These are phyloP conservation scores for Octopus bimaculoides DNA, from an alignment of 1,140 invertebrate genomes.

Conservation along the genomic window DNA sequence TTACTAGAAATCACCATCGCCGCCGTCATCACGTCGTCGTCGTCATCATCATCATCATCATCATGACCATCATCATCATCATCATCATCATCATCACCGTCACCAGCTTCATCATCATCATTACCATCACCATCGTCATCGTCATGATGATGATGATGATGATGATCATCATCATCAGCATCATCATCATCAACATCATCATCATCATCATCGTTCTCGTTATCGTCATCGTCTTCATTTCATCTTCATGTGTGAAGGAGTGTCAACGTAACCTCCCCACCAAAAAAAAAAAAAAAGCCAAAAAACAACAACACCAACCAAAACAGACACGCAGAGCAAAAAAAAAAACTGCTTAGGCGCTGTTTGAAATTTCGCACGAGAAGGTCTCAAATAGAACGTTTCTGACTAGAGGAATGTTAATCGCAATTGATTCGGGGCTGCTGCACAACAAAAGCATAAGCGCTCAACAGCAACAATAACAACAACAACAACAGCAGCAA, in stretches of 20 bases:
- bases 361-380: no score
- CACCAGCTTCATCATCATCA: constrained; percentile 17
- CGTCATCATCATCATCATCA: constrained; percentile 20
- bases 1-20: background rate
- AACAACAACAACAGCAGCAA: no score
- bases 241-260: no score
- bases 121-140: background rate
- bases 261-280: constrained; percentile 3
- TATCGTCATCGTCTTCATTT: background rate
- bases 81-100: constrained; percentile 18
- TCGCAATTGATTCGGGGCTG: no score
- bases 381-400: background rate
- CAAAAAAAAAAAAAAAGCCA: background rate
- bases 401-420: background rate
- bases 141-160: constrained; percentile 2
- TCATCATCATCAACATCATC: constrained; percentile 21
- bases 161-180: constrained; percentile 20
- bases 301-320: constrained; percentile 11
- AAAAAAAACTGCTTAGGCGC: no score
- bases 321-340: no score
- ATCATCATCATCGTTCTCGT: constrained; percentile 8
- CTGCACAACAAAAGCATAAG: no score
- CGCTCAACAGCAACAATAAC: no score
- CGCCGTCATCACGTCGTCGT: constrained; percentile 15
- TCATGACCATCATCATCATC: constrained; percentile 20